Conservation (phyloP, 37 sponge, comb jelly and placozoan genomes). For the Spongia lamella region DNA sequence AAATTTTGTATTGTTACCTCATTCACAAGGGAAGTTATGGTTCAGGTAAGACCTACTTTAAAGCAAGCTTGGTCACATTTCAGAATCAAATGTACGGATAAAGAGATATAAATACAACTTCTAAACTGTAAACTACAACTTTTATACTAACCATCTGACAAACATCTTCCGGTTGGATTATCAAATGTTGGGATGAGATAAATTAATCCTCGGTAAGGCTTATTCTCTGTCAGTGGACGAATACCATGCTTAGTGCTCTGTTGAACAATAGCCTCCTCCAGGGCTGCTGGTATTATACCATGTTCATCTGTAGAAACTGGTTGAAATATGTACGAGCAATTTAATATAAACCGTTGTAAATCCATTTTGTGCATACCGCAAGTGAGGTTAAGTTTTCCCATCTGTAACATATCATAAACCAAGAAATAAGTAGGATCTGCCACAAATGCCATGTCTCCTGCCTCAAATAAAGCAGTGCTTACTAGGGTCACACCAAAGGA, state of each 20-base stretch:
- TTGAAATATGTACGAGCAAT: conserved; percentile 1
- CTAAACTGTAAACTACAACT: too few relatives aligned
- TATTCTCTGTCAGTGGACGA: conserved; percentile 34
- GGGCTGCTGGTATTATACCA: conserved; percentile 65
- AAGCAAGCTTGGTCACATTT: too few relatives aligned
- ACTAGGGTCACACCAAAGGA: conserved; percentile 55
- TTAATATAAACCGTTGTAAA: not conserved
- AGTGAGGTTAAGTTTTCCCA: not conserved
- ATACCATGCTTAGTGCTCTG: conserved; percentile 12
- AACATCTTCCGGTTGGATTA: conserved; percentile 74
- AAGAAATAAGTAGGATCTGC: conserved; percentile 74
- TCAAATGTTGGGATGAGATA: conserved; percentile 74
- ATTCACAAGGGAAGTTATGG: too few relatives aligned
- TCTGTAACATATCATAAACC: conserved; percentile 35
- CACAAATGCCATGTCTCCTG: conserved; percentile 73
- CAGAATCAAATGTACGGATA: too few relatives aligned
- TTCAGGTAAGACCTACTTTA: too few relatives aligned
- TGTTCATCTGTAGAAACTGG: conserved; percentile 70
- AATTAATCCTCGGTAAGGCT: conserved; percentile 75
- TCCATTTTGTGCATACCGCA: not conserved
- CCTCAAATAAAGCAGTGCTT: conserved; percentile 38
- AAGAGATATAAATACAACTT: too few relatives aligned
- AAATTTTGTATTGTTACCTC: too few relatives aligned
- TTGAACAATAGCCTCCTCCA: conserved; percentile 52
- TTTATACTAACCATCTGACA: conserved; percentile 49